Conservation (phyloP, 2,113 vertebrate genomes). For the Phylloscopus trochilus region DNA sequence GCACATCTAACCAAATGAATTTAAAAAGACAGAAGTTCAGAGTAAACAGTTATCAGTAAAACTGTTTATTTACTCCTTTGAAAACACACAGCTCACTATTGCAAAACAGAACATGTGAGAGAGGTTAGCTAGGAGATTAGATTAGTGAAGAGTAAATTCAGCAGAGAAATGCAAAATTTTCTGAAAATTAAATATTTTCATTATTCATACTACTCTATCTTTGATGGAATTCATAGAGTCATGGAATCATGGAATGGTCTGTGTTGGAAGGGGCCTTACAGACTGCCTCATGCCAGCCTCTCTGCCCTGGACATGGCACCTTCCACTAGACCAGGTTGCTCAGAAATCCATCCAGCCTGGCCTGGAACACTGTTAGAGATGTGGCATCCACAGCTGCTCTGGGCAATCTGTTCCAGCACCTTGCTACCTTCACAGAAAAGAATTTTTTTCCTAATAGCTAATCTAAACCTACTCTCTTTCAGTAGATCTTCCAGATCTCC, state of each 20-base stretch:
- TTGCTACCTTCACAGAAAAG: neutral
- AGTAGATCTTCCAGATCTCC: neutral
- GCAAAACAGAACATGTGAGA: neutral
- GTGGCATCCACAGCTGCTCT: neutral
- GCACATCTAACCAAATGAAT: neutral
- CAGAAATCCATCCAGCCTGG: neutral
- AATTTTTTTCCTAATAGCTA: neutral
- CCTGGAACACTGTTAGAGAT: neutral
- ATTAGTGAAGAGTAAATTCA: neutral
- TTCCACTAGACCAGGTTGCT: neutral
- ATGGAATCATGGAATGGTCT: neutral
- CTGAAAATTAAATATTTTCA: neutral
- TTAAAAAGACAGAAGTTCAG: neutral
- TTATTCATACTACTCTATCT: neutral
- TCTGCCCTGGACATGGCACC: neutral
- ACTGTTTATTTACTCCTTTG: neutral
- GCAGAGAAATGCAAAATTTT: neutral
- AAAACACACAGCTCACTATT: neutral
- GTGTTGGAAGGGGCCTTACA: neutral
- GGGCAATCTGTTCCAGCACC: neutral
- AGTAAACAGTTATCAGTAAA: neutral
- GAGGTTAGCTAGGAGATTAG: neutral
- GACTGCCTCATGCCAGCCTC: neutral
- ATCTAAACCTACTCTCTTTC: neutral
- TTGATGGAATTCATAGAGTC: neutral